Evolutionary conservation across 2,113 vertebrate species (phyloP), one percentile per base, ranked within the genome.

Genomic region (Oreochromis tanganicae): DNA sequence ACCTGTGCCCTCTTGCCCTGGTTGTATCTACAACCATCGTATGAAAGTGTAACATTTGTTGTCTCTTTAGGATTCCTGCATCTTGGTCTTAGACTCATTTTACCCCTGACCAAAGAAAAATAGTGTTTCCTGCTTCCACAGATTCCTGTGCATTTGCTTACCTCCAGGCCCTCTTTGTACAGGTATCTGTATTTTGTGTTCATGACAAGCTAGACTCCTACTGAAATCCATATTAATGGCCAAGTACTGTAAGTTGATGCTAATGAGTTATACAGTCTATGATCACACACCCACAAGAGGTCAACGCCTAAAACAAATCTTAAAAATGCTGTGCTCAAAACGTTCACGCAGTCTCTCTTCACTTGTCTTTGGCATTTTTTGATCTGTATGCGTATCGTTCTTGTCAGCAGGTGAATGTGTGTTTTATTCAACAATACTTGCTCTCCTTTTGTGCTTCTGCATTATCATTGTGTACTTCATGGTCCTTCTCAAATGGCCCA

Each of bases 401-500:
- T 48, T 27, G 24, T 90, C 79, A 87, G 24, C 82, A 85, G 24
- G 68, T 48, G 14, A 34, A 80, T 61, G 55, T 81, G 63, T 55
- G 63, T 55, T 41, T 14, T 68, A 46, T 85, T 66, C n/a, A 81
- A 32, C 54, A 41, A 36, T 10, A 6, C 81, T 54, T 29, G 13
- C 36, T 75, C 68, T 83, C 82, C 36, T 34, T 81, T 66, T 81
- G 61, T 88, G 75, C 50, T 63, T 48, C 46, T n/a, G 57, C n/a
- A 85, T 66, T 84, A 79, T 92, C 84, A 89, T 75, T 81, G 63
- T 86, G 75, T 91, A 59, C 82, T 83, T 83, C 75, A 81, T 57
- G 71, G 27, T 57, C 11, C 75, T 68, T 88, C 85, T 88, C 54
- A 59, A 89, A 82, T 61, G 59, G 52, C 36, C 82, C 84, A 36